Evolutionary conservation across 92 coral and sea anemone genomes (phyloP).

Genomic region (Phymanthus crucifer): DNA sequence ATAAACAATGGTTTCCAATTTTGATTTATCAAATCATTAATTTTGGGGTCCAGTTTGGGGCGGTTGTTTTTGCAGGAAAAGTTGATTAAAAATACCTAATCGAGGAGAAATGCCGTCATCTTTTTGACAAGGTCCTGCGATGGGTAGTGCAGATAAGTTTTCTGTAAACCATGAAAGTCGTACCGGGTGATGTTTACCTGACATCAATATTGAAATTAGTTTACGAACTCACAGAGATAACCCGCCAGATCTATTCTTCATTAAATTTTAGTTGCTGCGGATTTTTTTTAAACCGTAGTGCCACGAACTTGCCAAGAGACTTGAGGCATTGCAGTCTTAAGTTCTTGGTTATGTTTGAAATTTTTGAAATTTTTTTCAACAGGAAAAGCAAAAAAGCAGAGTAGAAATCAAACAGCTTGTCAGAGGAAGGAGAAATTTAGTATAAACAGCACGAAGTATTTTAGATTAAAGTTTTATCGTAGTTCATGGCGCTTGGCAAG

Average conservation of each 20-base stretch:
- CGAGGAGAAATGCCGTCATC: background rate
- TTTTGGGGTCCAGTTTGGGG: background rate
- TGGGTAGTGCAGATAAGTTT: background rate
- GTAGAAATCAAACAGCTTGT: background rate
- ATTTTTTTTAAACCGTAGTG: background rate
- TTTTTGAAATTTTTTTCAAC: background rate
- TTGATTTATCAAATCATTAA: background rate
- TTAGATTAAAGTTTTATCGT: background rate
- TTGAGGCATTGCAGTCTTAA: background rate
- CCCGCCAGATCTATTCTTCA: background rate
- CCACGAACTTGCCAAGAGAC: background rate
- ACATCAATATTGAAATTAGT: conserved; percentile 14
- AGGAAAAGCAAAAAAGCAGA: background rate
- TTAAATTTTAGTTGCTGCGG: background rate
- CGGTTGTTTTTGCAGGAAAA: conserved; percentile 2
- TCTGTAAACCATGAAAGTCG: background rate
- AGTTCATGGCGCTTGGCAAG: conserved; percentile 8
- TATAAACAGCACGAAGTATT: conserved; percentile 10
- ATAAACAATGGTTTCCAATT: background rate
- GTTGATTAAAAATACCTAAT: conserved; percentile 4
- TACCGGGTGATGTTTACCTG: conserved; percentile 19
- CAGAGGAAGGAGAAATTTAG: background rate
- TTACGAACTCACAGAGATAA: conserved; percentile 10
- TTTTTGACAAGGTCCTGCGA: background rate
- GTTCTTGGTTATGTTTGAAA: background rate